Evolutionary conservation across 1,140 invertebrate genomes (phyloP).

Genomic region (Cherax destructor): DNA sequence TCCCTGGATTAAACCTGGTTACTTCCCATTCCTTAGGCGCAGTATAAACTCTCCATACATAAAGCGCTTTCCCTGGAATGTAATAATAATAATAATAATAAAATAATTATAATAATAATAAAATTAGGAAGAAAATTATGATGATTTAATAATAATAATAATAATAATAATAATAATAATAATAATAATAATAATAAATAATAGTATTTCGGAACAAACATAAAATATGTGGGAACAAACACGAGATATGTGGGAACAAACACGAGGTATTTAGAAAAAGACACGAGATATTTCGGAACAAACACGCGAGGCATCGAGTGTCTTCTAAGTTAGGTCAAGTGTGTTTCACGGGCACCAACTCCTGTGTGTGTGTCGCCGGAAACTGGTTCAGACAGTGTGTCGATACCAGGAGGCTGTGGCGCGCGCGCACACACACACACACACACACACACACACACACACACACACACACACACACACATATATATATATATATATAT

Average conservation of each 20-base stretch:
- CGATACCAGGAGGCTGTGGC: background rate
- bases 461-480: too few relatives aligned
- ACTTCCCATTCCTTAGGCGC: too few relatives aligned
- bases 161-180: constrained; percentile 31
- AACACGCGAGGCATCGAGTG: constrained; percentile 27
- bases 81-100: too few relatives aligned
- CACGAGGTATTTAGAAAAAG: background rate
- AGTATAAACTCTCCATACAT: too few relatives aligned
- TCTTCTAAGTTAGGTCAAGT: constrained; percentile 21
- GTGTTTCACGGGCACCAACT: background rate
- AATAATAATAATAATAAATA: background rate
- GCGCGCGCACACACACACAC: too few relatives aligned
- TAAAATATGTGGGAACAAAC: too few relatives aligned
- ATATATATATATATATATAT: too few relatives aligned
- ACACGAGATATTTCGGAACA: constrained; percentile 13
- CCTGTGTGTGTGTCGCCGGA: background rate
- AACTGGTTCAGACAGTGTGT: background rate
- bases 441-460: too few relatives aligned
- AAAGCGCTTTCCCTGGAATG: too few relatives aligned
- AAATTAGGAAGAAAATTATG: too few relatives aligned
- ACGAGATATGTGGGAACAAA: background rate
- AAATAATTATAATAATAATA: too few relatives aligned
- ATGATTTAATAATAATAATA: constrained; percentile 11
- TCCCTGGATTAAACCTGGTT: too few relatives aligned
- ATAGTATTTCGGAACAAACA: background rate